These are phyloP conservation scores for Eudemis profundana DNA, from an alignment of 2,888 invertebrate species.

Conservation along the genomic window DNA sequence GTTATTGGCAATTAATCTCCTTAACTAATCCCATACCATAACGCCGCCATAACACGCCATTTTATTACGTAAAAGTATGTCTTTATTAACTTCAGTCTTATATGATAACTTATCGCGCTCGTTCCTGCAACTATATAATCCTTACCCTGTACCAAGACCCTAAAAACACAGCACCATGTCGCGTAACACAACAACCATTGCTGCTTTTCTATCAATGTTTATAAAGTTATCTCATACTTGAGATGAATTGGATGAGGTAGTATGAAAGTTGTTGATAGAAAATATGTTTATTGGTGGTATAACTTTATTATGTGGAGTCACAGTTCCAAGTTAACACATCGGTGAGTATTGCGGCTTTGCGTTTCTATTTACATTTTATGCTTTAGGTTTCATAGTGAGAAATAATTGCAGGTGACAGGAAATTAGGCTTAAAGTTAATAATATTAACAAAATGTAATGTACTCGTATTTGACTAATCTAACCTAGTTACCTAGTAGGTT, in stretches of 20 bases:
- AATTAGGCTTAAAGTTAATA: not conserved
- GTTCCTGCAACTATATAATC: constrained; percentile 54
- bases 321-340: constrained; percentile 54
- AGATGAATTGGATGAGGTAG: constrained; percentile 43
- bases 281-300: constrained; percentile 40
- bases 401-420: not conserved
- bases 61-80: constrained; percentile 67
- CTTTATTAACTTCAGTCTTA: constrained; percentile 73
- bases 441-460: too few species aligned
- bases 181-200: constrained; percentile 45
- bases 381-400: not conserved
- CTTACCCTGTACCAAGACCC: constrained; percentile 47
- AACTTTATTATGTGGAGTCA: constrained; percentile 52
- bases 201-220: constrained; percentile 8
- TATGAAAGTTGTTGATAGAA: constrained; percentile 16
- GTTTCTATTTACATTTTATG: constrained; percentile 40
- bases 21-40: constrained; percentile 54
- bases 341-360: constrained; percentile 28
- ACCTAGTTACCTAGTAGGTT: too few species aligned
- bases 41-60: constrained; percentile 63
- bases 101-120: constrained; percentile 59
- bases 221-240: not conserved
- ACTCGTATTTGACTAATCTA: too few species aligned
- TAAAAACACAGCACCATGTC: constrained; percentile 37
- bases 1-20: constrained; percentile 42